Conservation (phyloP, 2,113 vertebrate species). For the Aythya baeri region DNA sequence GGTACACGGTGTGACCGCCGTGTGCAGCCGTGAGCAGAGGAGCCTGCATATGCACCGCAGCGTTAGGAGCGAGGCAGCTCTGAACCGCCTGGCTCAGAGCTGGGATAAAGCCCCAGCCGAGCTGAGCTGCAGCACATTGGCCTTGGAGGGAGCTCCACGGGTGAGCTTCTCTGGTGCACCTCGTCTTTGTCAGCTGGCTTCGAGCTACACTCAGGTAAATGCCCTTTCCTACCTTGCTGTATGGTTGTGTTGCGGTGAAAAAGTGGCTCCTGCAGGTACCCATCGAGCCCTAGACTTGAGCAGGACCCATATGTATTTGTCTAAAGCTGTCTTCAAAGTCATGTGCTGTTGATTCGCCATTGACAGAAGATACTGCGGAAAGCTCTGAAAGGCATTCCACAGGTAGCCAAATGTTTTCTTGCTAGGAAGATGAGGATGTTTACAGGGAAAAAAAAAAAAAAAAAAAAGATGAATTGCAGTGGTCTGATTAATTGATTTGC, state of each 20-base stretch:
- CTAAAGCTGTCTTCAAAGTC: background rate
- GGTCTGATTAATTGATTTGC: background rate
- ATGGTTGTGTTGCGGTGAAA: background rate
- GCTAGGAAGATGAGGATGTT: background rate
- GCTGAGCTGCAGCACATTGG: background rate
- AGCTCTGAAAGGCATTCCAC: background rate
- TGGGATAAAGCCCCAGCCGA: background rate
- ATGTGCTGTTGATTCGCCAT: accelerated
- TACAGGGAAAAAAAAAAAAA: background rate
- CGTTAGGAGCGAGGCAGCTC: background rate
- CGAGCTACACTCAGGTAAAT: background rate
- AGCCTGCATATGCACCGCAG: accelerated
- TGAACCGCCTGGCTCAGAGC: background rate
- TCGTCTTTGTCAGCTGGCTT: background rate
- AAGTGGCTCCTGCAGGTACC: background rate
- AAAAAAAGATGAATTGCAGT: background rate
- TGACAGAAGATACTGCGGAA: background rate
- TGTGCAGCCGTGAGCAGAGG: background rate
- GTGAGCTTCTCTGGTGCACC: background rate
- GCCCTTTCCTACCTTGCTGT: background rate
- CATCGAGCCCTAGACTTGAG: background rate
- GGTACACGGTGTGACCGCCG: accelerated
- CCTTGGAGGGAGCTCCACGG: background rate
- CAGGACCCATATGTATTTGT: background rate
- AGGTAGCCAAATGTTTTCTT: background rate